Base-by-base conservation (phyloP, 1,140 invertebrate species). In the Aphis craccivora region DNA sequence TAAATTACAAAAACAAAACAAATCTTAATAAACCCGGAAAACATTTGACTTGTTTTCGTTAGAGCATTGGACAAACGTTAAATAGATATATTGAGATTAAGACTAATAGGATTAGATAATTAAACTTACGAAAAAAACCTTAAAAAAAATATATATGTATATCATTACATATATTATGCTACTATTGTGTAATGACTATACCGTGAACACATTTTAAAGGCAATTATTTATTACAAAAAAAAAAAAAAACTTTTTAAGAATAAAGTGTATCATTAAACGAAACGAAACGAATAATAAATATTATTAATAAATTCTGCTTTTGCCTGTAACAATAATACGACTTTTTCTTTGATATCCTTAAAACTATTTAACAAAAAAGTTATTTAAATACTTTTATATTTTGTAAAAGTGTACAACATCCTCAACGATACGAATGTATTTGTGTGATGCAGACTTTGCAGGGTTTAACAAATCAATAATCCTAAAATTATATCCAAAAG, bases 241-340 rank as follows among this genome's bases (percentile, higher is more conserved):
- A 60, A 67, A 67, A 67, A 67, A 67, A 67, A 60, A 60, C 55
- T 60, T n/a, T 67, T 11, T n/a, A 14, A 67, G 30, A 67, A 67
- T 67, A n/a, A n/a, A 67, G 60, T 76, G 60, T 76, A 35, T 5
- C 60, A 76, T 76, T 76, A 76, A 76, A 76, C 14, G 60, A n/a
- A 76, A 76, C n/a, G n/a, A 76, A 76, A 76, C n/a, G 60, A n/a
- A 76, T 76, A 35, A 76, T 76, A n/a, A n/a, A 76, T 67, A 67
- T 67, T 67, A 14, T 67, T 67, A 67, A 67, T 67, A 67, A n/a
- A n/a, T 67, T 67, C 5, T 76, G 14, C 30, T n/a, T 76, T 76
- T 76, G 60, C 30, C n/a, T 20, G 60, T 76, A n/a, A 76, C 5
- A 76, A 76, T n/a, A 76, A 76, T n/a, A 76, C 60, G n/a, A n/a